A percentile compares a stretch with the other conserved stretches of the same genome.
Conservation (phyloP, 2,888 invertebrate species). For the Tetheella fluctuosa region DNA sequence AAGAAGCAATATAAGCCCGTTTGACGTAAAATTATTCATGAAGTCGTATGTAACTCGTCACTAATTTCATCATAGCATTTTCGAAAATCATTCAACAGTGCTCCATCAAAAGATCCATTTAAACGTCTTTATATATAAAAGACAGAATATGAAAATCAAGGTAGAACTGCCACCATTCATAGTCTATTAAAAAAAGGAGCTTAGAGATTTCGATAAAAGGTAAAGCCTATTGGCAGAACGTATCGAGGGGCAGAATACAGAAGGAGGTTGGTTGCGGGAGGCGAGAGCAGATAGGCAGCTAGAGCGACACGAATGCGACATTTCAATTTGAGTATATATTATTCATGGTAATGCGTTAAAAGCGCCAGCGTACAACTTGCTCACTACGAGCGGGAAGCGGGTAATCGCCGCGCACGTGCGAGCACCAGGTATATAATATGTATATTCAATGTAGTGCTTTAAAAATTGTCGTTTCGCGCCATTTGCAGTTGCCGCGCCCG, state of each 20-base stretch:
- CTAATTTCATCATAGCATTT: constrained; percentile 39
- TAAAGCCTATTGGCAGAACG: constrained; percentile 72
- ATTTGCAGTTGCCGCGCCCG: constrained; percentile 71
- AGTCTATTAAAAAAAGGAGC: constrained; percentile 49
- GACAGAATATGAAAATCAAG: constrained; percentile 30
- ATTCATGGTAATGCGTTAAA: constrained; percentile 84
- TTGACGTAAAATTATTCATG: constrained; percentile 60
- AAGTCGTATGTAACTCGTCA: constrained; percentile 50
- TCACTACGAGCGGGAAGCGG: constrained; percentile 64
- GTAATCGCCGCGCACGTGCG: constrained; percentile 78
- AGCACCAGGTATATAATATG: constrained; percentile 67
- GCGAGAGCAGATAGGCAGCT: constrained; percentile 69
- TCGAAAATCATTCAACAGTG: constrained; percentile 20
- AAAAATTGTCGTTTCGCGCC: constrained; percentile 81
- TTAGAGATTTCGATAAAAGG: constrained; percentile 69
- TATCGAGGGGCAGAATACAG: constrained; percentile 68
- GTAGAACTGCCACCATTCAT: constrained; percentile 31
- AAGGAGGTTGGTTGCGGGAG: constrained; percentile 57
- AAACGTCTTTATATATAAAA: not conserved
- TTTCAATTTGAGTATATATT: constrained; percentile 83
- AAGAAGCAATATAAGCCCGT: constrained; percentile 65
- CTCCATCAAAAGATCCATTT: constrained; percentile 15
- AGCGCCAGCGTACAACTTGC: constrained; percentile 76
- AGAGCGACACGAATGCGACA: constrained; percentile 80
- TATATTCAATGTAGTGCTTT: constrained; percentile 80